Base-by-base conservation (phyloP, 1,140 invertebrate species). In the Eulimnadia texana region DNA sequence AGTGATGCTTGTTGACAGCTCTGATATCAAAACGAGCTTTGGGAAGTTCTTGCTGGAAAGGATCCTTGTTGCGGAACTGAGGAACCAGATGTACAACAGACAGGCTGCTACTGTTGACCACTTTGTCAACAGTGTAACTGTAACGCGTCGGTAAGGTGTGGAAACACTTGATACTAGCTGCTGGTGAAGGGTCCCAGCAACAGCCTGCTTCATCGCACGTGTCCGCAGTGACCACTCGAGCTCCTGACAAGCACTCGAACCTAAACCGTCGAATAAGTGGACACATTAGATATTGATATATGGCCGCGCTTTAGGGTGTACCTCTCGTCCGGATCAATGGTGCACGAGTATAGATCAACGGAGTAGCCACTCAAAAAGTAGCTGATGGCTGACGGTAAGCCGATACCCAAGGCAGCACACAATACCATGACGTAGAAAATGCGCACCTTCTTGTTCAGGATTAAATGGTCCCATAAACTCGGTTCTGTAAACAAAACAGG, bases 391-490 rank as follows among this genome's bases (percentile, higher is more conserved):
- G 42, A 59, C 1, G 62, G 62, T 16, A 63, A 19, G 16, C 50
- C 24, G 9, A 63, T 49, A 11, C 62, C 62, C 49, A 63, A 25
- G 11, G 51, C 3, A 19, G 20, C 50, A 22, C 55, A 57, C 3
- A 63, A 10, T 3, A 63, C 3, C 22, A 63, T n/a, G 0, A 63
- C 62, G 50, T 63, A 63, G n/a, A 63, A 27, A 2, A 60, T 28
- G 11, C 62, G 62, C 10, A 63, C 29, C 6, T 52, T 49, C 10
- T 20, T 51, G 19, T 63, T 57, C 42, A 27, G 47, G 13, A 63
- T 19, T 16, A 63, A 29, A 22, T 61, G 59, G 42, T 63, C 62
- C 25, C 13, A 52, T 2, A 47, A 54, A 2, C 20, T 53, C 16
- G 47, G 47, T 28, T 53, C 54, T 58, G 16, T 20, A 59, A 19